Percentiles rank a stretch among this genome's conserved stretches.
These are phyloP conservation scores for Oxygymnocypris stewartii DNA, from an alignment of 2,113 vertebrate genomes.

Conservation along the genomic window DNA sequence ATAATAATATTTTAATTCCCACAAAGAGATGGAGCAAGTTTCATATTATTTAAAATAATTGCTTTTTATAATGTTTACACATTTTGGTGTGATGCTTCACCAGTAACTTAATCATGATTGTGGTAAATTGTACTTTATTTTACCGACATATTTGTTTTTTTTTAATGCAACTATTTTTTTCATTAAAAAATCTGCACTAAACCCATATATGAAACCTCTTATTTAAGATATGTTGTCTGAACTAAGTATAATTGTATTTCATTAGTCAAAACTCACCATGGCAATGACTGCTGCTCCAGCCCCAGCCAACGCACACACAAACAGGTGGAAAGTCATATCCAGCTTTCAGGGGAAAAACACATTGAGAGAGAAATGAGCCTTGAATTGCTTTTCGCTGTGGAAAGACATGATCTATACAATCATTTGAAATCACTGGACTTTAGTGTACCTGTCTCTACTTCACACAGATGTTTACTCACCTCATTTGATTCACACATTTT, in stretches of 20 bases:
- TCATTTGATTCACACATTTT: slow-evolving; percentile 96
- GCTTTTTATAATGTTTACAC: neutral
- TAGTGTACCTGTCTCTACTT: neutral
- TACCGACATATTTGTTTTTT: neutral
- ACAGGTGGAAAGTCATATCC: slow-evolving; percentile 98
- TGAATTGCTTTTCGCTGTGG: neutral
- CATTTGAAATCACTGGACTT: neutral
- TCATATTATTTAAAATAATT: neutral
- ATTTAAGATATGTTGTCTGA: neutral
- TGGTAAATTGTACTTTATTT: neutral
- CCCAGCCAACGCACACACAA: slow-evolving; percentile 95
- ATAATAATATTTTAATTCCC: neutral
- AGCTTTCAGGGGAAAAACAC: slow-evolving; percentile 75
- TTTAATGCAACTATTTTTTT: neutral
- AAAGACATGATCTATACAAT: neutral
- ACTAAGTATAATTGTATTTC: neutral
- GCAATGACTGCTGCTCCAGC: slow-evolving; percentile 96
- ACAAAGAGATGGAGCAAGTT: neutral
- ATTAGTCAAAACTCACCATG: slow-evolving; percentile 82
- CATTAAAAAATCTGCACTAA: neutral
- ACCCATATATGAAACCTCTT: neutral
- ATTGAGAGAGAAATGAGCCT: slow-evolving; percentile 26
- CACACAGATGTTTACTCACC: slow-evolving; percentile 68
- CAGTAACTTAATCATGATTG: neutral
- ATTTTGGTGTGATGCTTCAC: neutral